A percentile compares a stretch with the other conserved stretches of the same genome.
phyloP scores from a whole-genome alignment of 2,888 invertebrate genomes.

The Pyrocoelia pectoralis region DNA sequence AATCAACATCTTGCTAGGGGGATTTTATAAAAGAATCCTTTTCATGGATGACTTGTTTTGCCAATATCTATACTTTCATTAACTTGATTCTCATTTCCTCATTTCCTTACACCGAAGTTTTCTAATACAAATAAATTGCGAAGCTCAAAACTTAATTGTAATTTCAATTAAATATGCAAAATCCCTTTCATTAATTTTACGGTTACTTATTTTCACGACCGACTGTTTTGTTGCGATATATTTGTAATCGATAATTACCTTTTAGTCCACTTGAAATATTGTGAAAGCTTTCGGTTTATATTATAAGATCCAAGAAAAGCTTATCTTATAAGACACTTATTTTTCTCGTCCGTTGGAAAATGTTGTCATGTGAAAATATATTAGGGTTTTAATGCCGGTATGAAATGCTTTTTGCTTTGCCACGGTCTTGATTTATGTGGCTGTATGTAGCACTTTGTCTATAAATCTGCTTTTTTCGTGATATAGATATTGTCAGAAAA shows the following conservation, averaged over 20 bases:
- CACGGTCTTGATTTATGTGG: conserved; percentile 1
- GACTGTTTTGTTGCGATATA: too few relatives aligned
- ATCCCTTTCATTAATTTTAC: too few relatives aligned
- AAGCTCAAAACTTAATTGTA: neutral
- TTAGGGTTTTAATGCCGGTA: conserved; percentile 1
- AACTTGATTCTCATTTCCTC: conserved; percentile 13
- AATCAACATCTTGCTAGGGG: conserved; percentile 27
- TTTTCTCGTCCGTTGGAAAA: conserved; percentile 4
- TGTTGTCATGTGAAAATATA: conserved; percentile 4
- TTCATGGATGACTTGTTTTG: conserved; percentile 32
- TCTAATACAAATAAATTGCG: conserved; percentile 19
- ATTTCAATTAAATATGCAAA: neutral
- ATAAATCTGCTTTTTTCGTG: neutral
- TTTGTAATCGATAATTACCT: too few relatives aligned
- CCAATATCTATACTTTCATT: conserved; percentile 20
- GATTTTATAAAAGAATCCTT: conserved; percentile 24
- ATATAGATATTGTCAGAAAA: neutral
- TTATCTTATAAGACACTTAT: conserved; percentile 1
- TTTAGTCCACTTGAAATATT: too few relatives aligned
- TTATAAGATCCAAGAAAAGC: neutral
- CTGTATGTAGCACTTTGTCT: conserved; percentile 6
- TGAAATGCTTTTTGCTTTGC: neutral
- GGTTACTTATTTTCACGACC: too few relatives aligned
- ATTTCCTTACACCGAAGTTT: conserved; percentile 7
- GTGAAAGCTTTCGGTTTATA: too few relatives aligned